Evolutionary conservation across 2,797 vertebrate species (phyloP), one percentile per base, ranked within the genome.

Genomic region (Gymnothorax javanicus): DNA sequence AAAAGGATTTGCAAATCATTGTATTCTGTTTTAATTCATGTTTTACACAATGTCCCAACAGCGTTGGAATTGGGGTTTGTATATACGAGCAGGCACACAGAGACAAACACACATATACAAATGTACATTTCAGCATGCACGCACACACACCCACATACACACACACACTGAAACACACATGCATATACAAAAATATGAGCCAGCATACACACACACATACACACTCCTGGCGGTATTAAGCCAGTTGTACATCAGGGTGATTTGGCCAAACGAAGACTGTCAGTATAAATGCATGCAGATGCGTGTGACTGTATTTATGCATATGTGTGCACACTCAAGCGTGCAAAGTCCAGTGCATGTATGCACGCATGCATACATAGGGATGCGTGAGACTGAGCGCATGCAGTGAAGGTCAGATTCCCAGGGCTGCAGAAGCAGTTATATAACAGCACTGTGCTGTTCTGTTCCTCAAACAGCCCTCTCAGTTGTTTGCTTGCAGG

Each of bases 281-380:
- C 82, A 71, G 58, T 43, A 77, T 43, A 8, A 59, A 85, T 92
- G 90, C 91, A 11, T 2, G 2, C 23, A 9, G 83, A 64, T 64
- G 84, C 43, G 83, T 83, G 67, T 88, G 62, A 87, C 52, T 79
- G 62, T 86, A 43, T 33, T 27, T 56, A 27, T 25, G 59, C n/a
- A 0, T 82, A 43, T 79, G 50, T 58, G 20, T 64, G 56, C 25
- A 64, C 71, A 57, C 15, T 11, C 20, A 4, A n/a, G 17, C 27
- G 15, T 58, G 50, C 54, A 17, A 4, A 3, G n/a, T 75, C 25
- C 7, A 1, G 43, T 20, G 13, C 27, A 11, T 79, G 75, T 20
- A 17, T 79, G 75, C 7, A 27, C 54, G 11, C 11, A 25, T 50
- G 27, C 9, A 11, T 79, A 27, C 33, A 43, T 75, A 9, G 17